Base-by-base conservation (phyloP, 2,888 invertebrate genomes). In the Drosophila picticornis region DNA sequence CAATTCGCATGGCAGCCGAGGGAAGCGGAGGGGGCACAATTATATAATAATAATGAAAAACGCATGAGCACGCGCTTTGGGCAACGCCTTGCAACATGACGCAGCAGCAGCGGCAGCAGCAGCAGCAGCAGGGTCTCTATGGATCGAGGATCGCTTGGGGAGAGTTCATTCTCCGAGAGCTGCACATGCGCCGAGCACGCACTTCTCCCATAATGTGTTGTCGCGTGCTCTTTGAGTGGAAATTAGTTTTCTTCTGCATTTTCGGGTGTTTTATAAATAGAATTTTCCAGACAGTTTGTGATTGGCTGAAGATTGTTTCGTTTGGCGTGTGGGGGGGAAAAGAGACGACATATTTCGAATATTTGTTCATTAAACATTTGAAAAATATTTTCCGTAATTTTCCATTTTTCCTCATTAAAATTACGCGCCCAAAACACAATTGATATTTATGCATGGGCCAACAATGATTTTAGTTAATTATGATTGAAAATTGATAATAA, bases 11-110 rank as follows among this genome's bases (percentile, higher is more conserved):
- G 31, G 72, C 66, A 53, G 68, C 31, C 70, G 61, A 71, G 46
- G 7, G 29, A 29, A 13, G 9, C 36, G 10, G 27, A 19, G 55
- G 13, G 62, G 63, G 63, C 46, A 36, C 77, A 77, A 83, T 91
- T 91, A 83, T 79, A 88, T 86, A 90, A 55, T 84, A 91, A 90
- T 90, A 89, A 91, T 90, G 75, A 84, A 80, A 90, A 72, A 79
- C 81, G 80, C 88, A 89, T 90, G 76, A 90, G 83, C 83, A 68
- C 70, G 71, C 72, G 69, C 32, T 48, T 31, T 27, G 50, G 71
- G 75, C 53, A 76, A 77, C 80, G 84, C 77, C 86, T 81, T 66
- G 16, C 19, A 52, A 36, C 46, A 76, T 76, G 80, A 88, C 74
- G 66, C 85, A 84, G 83, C 84, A 77, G 60, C 43, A 43, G 43